Percentiles rank a stretch among this genome's conserved stretches.
Conservation (phyloP, 1,140 invertebrate genomes). For the Drosophila setifemur region DNA sequence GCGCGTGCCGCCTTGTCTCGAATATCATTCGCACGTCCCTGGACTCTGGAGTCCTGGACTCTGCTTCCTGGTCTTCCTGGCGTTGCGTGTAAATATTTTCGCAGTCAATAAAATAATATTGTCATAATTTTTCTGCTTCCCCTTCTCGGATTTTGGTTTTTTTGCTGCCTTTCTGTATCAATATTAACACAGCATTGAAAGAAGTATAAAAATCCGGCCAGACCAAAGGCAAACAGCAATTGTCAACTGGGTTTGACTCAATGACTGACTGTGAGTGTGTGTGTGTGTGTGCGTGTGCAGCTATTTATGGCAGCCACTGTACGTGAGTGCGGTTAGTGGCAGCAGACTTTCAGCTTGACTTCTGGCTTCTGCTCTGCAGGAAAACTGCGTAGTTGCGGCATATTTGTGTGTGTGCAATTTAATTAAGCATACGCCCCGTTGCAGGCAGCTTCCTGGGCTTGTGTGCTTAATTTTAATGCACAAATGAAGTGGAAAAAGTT, state of each 20-base stretch:
- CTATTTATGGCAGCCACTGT: constrained; percentile 49
- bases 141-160: background rate
- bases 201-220: constrained; percentile 68
- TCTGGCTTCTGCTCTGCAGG: constrained; percentile 9
- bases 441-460: background rate
- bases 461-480: constrained; percentile 39
- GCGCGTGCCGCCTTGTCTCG: constrained; percentile 54
- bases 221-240: constrained; percentile 52
- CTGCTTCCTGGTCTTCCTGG: constrained; percentile 7
- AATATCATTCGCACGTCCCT: constrained; percentile 38
- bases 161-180: constrained; percentile 39
- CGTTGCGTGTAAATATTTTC: constrained; percentile 78
- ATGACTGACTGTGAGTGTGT: background rate
- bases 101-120: constrained; percentile 81
- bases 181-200: constrained; percentile 72
- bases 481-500: constrained; percentile 69
- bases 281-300: constrained; percentile 1
- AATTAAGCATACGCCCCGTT: constrained; percentile 55
- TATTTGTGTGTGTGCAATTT: constrained; percentile 27
- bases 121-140: constrained; percentile 62
- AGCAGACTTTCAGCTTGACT: constrained; percentile 46
- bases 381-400: background rate
- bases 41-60: background rate
- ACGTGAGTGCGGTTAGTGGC: constrained; percentile 58
- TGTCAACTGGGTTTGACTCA: constrained; percentile 36